Evolutionary conservation across 2,888 invertebrate genomes (phyloP), one percentile per base, ranked within the genome.

Genomic region (Buathra laborator): DNA sequence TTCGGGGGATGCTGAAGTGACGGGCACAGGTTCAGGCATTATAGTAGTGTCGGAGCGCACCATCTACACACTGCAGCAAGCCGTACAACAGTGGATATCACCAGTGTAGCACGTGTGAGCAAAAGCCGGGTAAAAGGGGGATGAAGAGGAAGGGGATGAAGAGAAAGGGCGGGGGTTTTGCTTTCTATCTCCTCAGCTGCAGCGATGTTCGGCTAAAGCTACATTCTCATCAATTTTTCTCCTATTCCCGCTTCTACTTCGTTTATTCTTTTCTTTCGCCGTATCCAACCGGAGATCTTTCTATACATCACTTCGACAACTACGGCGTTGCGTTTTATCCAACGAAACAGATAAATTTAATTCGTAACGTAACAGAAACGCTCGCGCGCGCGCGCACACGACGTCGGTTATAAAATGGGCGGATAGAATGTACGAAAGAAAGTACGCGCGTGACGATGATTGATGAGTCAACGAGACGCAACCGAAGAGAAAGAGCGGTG

Each of bases 391-490:
- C 53, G 6, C 2, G 53, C 16, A 2, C 37, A 37, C 1, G 51
- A 51, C 29, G 68, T 29, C 6, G 53, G 43, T 37, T 56, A n/a
- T 59, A 44, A n/a, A 53, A 53, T 53, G 19, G 9, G 1, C 0
- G 24, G 51, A 16, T 12, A 19, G 53, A 51, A 48, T 43, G 46
- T 48, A 71, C 16, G 29, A 37, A 72, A 81, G 77, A 81, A 81
- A 74, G 29, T 19, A 59, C 14, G 66, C 48, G 68, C 44, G 62
- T 51, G 84, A 84, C 84, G 81, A 84, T 84, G 84, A 84, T 84
- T 74, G 84, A 84, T 84, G 81, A 81, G 81, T 46, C 81, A 77
- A 81, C 67, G 67, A 53, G 68, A 68, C 74, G 53, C 37, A 37
- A 7, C 37, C 37, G 9, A 1, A 37, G 37, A 53, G 77, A 72